phyloP scores from a whole-genome alignment of 2,113 vertebrate species.

The Albula glossodonta region DNA sequence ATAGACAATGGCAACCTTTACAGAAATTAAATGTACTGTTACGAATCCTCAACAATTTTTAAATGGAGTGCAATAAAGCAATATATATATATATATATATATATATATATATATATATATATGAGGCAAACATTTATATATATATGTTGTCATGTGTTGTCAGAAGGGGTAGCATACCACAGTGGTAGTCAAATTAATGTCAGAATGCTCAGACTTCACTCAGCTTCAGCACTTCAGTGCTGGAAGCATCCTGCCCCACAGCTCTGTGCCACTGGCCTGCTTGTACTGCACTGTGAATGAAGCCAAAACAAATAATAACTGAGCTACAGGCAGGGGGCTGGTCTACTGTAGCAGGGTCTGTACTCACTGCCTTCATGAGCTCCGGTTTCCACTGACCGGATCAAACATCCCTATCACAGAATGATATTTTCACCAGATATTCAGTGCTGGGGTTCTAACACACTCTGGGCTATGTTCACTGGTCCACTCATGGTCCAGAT shows the following conservation, averaged over 20 bases:
- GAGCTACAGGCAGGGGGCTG: neutral
- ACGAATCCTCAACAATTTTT: too few species aligned
- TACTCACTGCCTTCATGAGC: neutral
- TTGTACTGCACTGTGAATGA: too few species aligned
- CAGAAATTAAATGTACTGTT: too few species aligned
- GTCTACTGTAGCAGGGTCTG: neutral
- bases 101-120: too few species aligned
- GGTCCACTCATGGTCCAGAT: too few species aligned
- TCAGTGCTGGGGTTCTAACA: neutral
- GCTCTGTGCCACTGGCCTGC: neutral
- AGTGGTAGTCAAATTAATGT: neutral
- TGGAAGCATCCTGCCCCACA: slow-evolving; percentile 56
- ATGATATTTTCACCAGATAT: neutral
- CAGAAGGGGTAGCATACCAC: neutral
- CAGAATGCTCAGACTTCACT: slow-evolving; percentile 1
- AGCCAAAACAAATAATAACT: slow-evolving; percentile 13
- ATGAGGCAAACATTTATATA: too few species aligned
- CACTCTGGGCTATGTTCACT: neutral
- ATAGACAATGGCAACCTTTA: too few species aligned
- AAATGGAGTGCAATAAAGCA: too few species aligned
- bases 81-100: too few species aligned
- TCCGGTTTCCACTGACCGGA: neutral
- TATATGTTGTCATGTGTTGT: too few species aligned
- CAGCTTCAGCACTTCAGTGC: neutral
- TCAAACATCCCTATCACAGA: neutral